Evolutionary conservation across 2,113 vertebrate genomes (phyloP).

Genomic region (Nothoprocta perdicaria): DNA sequence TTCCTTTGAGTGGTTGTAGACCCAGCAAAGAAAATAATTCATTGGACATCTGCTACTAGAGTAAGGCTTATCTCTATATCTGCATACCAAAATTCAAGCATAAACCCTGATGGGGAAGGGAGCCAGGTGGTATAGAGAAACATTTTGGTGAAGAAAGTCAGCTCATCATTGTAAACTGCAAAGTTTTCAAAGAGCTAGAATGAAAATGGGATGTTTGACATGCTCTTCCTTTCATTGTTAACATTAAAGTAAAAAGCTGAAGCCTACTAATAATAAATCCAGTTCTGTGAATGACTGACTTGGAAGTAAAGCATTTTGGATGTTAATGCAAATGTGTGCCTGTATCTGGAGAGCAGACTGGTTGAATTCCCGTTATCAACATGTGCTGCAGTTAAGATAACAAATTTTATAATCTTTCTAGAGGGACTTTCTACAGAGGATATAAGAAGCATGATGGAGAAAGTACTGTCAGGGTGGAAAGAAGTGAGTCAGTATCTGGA

Average conservation of each 20-base stretch:
- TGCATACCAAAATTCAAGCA: not conserved
- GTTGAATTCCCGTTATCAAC: not conserved
- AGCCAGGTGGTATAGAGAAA: not conserved
- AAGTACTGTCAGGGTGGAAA: conserved; percentile 81
- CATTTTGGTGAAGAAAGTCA: not conserved
- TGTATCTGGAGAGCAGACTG: not conserved
- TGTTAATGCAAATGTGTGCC: not conserved
- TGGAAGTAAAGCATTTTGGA: not conserved
- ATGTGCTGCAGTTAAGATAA: not conserved
- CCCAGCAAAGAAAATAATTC: too few species aligned
- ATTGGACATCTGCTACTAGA: not conserved
- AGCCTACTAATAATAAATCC: not conserved
- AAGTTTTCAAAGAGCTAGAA: not conserved
- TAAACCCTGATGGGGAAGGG: not conserved
- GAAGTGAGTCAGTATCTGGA: conserved; percentile 75
- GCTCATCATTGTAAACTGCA: not conserved
- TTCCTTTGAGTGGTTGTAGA: too few species aligned
- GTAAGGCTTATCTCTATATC: not conserved
- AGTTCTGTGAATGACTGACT: not conserved
- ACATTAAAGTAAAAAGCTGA: not conserved
- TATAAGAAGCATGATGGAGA: conserved; percentile 72
- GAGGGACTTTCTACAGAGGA: conserved; percentile 79
- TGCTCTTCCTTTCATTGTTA: not conserved
- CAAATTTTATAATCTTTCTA: conserved; percentile 49
- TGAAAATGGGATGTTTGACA: not conserved